Percentiles rank a stretch among this genome's conserved stretches.
phyloP scores from a whole-genome alignment of 2,888 invertebrate genomes.

The Griposia aprilina region DNA sequence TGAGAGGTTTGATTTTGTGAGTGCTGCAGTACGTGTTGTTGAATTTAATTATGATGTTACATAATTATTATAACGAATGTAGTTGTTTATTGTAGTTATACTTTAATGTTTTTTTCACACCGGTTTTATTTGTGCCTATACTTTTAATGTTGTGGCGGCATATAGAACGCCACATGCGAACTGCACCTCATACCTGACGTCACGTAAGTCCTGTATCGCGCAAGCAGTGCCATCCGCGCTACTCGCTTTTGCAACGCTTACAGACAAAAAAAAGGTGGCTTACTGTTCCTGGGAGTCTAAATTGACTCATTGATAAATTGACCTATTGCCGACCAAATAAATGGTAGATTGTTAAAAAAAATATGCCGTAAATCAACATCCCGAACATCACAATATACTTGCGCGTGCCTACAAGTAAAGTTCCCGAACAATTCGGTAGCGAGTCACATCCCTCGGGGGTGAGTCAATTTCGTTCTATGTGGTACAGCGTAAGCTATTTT shows the following conservation, averaged over 20 bases:
- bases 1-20: neutral
- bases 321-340: neutral
- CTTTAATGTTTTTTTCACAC: neutral
- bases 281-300: neutral
- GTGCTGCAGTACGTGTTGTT: neutral
- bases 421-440: constrained; percentile 38
- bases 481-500: constrained; percentile 60
- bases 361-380: constrained; percentile 33
- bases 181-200: neutral
- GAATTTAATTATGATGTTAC: neutral
- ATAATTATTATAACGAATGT: neutral
- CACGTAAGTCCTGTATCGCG: neutral
- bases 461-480: constrained; percentile 62
- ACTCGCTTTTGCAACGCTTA: neutral
- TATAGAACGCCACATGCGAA: neutral
- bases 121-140: neutral
- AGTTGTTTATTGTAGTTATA: neutral
- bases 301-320: neutral
- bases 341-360: neutral
- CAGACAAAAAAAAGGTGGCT: neutral
- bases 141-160: neutral
- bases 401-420: constrained; percentile 40
- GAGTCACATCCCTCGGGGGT: constrained; percentile 53
- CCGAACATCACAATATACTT: constrained; percentile 24
- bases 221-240: no score